Evolutionary conservation across 2,888 invertebrate genomes (phyloP).

Genomic region (Alloscopus bannaensis): DNA sequence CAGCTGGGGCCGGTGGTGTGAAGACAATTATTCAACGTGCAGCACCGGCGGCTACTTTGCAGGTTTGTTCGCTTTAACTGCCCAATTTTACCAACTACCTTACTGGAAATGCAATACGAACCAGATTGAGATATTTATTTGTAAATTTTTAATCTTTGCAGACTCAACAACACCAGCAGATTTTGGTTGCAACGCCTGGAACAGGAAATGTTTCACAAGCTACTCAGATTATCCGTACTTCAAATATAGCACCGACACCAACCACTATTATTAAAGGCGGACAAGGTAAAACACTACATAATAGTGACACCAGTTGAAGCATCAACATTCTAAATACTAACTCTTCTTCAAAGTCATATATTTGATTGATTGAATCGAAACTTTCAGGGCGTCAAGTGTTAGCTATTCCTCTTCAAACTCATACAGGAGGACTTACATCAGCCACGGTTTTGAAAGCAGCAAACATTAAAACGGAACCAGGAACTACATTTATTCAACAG

Average conservation of each 20-base stretch:
- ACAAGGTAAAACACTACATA: slow-evolving; percentile 69
- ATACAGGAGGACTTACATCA: slow-evolving; percentile 61
- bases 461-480: slow-evolving; percentile 69
- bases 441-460: slow-evolving; percentile 72
- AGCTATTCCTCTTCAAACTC: slow-evolving; percentile 73
- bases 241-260: slow-evolving; percentile 62
- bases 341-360: no score
- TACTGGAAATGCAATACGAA: not conserved
- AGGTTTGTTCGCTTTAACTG: slow-evolving; percentile 19
- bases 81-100: not conserved
- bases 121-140: not conserved
- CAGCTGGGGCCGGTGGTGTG: slow-evolving; percentile 44
- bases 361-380: no score
- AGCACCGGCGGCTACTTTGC: slow-evolving; percentile 42
- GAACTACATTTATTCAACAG: slow-evolving; percentile 60
- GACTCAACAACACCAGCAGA: slow-evolving; percentile 61
- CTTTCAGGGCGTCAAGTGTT: slow-evolving; percentile 73
- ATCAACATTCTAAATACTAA: no score
- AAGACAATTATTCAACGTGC: slow-evolving; percentile 61
- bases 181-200: slow-evolving; percentile 59
- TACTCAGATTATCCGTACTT: slow-evolving; percentile 67
- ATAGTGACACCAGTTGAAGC: no score
- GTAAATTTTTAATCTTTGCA: slow-evolving; percentile 11
- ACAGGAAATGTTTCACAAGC: slow-evolving; percentile 53
- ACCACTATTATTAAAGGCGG: slow-evolving; percentile 67